Base-by-base conservation (phyloP, 2,113 vertebrate species). In the Sclerurus mexicanus region DNA sequence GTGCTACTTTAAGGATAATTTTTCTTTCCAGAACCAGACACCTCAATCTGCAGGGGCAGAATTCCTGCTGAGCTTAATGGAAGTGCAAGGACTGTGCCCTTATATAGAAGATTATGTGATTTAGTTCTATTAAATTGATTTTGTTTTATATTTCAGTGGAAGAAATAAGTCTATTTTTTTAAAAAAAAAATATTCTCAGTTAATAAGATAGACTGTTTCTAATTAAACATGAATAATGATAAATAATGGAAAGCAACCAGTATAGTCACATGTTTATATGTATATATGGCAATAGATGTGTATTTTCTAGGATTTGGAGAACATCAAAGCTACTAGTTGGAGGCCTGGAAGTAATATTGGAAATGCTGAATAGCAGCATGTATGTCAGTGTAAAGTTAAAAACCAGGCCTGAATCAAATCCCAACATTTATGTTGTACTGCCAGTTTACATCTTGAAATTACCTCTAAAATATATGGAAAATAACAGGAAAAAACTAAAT, bases 181-280 rank as follows among this genome's bases (percentile, higher is more conserved):
- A 74, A 60, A 33, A 64, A 47, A 89, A 91, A 88, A 88, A 28
- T 33, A 75, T 52, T 90, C 47, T 79, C 47, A 75, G 62, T 92
- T 91, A 94, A 80, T 84, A 84, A 68, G 67, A 88, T 49, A 76
- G 67, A 46, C 68, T 90, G 73, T 86, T 96, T 96, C 83, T 90
- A 96, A 96, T 96, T 96, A 97, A 87, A 96, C 49, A 28, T 78
- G 53, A 92, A 85, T 96, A 92, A 95, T 93, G 64, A 90, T 69
- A 96, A 85, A 80, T 90, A 93, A 72, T 82, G 88, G 92, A 93
- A 93, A 95, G 77, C 80, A 90, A 94, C 28, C 88, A 84, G 53
- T 76, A 76, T 79, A 77, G 80, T 78, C 73, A 89, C 33, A 46
- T 90, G 83, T 81, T 94, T 86, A 20, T 90, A 72, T 82, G 60